These are phyloP conservation scores for Stichopus horrens DNA, from an alignment of 53 echinoderm and acorn worm species.

Conservation along the genomic window DNA sequence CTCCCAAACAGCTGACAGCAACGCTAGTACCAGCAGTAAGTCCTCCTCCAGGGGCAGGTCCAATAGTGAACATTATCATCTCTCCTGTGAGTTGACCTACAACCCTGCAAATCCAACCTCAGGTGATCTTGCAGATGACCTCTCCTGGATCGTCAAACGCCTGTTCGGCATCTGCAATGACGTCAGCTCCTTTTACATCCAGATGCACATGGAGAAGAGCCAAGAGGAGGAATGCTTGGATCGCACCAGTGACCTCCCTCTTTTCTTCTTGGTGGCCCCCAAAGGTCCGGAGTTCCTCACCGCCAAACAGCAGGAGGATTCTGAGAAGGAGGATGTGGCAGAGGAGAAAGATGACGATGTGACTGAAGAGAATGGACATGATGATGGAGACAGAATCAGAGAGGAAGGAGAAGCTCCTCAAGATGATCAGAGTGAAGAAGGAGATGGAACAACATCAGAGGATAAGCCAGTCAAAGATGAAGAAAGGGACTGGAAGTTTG, in stretches of 20 bases:
- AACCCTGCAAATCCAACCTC: constrained; percentile 49
- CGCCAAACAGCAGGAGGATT: constrained; percentile 47
- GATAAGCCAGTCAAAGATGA: constrained; percentile 32
- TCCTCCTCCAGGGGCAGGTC: constrained; percentile 39
- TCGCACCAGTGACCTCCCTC: constrained; percentile 75
- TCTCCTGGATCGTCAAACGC: constrained; percentile 85
- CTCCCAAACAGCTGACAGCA: constrained; percentile 50
- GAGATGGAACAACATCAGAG: constrained; percentile 34
- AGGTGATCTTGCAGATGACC: constrained; percentile 37
- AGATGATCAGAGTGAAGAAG: not conserved
- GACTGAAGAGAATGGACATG: constrained; percentile 5
- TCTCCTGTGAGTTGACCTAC: constrained; percentile 84
- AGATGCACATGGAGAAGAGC: constrained; percentile 70
- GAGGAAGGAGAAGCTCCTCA: not conserved
- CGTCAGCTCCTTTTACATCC: constrained; percentile 84
- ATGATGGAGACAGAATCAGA: constrained; percentile 10
- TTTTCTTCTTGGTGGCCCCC: constrained; percentile 95
- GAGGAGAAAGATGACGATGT: constrained; percentile 29
- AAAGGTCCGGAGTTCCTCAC: constrained; percentile 65
- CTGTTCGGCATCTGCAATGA: constrained; percentile 95
- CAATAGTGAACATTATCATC: constrained; percentile 54
- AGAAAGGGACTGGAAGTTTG: constrained; percentile 76
- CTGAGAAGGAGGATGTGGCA: not conserved
- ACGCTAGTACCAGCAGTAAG: constrained; percentile 29
- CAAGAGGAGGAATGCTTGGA: constrained; percentile 44